Conservation (phyloP, 2,113 vertebrate species). For the Campylomormyrus tamandua region DNA sequence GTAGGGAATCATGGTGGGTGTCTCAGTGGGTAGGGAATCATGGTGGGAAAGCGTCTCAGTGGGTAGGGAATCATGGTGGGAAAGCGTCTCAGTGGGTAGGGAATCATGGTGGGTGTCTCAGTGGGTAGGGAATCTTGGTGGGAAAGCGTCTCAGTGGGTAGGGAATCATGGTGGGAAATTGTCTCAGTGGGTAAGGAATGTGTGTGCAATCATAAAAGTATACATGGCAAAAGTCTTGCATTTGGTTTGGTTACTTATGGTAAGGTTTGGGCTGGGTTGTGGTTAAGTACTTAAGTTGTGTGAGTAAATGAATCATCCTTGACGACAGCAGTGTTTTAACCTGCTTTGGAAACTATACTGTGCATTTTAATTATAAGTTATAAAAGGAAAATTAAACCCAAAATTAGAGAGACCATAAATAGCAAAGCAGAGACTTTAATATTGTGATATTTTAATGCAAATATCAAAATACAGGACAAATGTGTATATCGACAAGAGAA, state of each 20-base stretch:
- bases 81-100: neutral
- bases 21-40: neutral
- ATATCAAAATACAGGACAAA: neutral
- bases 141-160: neutral
- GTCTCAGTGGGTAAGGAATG: neutral
- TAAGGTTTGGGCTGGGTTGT: no score
- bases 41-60: neutral
- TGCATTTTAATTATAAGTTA: neutral
- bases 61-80: neutral
- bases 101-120: neutral
- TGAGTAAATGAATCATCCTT: neutral
- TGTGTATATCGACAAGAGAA: neutral
- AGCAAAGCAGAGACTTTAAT: neutral
- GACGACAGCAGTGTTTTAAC: neutral
- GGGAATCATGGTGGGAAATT: neutral
- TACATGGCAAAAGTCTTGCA: no score
- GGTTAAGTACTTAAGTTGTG: neutral
- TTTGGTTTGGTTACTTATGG: no score
- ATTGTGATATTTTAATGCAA: neutral
- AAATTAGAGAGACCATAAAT: neutral
- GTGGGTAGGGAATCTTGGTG: neutral
- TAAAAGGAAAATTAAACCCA: neutral
- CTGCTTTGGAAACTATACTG: neutral
- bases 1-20: neutral
- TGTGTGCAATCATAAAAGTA: no score